These are phyloP conservation scores for Poicephalus meyeri DNA, from an alignment of 2,113 vertebrate species.

Conservation along the genomic window DNA sequence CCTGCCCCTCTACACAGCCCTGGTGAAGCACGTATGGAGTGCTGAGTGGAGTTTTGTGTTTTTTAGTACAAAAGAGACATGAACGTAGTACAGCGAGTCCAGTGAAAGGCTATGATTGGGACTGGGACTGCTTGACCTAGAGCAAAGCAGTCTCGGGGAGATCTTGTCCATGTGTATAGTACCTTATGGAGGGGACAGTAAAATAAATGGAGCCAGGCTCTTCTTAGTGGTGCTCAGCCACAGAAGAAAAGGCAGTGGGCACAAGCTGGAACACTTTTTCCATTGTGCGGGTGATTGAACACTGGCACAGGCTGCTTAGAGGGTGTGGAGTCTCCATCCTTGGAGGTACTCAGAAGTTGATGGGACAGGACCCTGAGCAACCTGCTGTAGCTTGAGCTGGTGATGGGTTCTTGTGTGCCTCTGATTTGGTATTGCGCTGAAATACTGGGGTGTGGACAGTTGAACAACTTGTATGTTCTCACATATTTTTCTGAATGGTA, in stretches of 20 bases:
- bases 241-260: background rate
- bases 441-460: background rate
- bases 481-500: background rate
- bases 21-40: background rate
- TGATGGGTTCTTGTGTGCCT: background rate
- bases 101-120: background rate
- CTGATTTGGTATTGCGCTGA: background rate
- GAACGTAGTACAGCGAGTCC: too few relatives aligned
- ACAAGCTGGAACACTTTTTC: background rate
- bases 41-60: background rate
- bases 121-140: background rate
- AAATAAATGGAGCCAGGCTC: background rate
- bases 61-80: background rate
- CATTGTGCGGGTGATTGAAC: background rate
- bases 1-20: background rate
- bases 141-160: fast-evolving
- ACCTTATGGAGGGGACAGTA: background rate
- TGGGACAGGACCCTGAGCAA: background rate
- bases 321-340: background rate
- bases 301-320: background rate
- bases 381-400: background rate
- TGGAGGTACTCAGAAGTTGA: background rate
- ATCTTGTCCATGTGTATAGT: fast-evolving
- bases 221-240: background rate
- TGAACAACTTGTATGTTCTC: background rate